Base-by-base conservation (phyloP, 1,140 invertebrate genomes). In the Phenacoccus solenopsis region DNA sequence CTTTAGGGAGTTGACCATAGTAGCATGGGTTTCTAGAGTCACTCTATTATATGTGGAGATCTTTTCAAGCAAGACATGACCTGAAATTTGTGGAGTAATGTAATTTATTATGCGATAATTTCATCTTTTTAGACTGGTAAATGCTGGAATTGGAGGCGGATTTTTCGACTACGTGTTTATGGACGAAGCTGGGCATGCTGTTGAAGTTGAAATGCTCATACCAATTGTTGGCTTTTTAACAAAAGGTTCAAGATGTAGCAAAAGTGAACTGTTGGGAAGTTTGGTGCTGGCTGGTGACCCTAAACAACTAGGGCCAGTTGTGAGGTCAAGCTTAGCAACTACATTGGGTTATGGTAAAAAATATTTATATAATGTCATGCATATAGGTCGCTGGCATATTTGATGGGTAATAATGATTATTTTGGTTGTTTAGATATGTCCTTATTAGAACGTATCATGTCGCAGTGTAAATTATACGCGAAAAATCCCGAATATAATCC, bases 131-230 rank as follows among this genome's bases (percentile, higher is more conserved):
- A 49, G 38, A 49, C 16, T 49, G 16, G 38, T 49, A 3, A 49
- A 4, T n/a, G 38, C 38, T n/a, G 38, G 38, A 9, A 49, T 49
- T 9, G 2, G 16, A 10, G 73, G 78, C 69, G 87, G 86, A 12
- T 90, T 93, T 80, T 95, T 95, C 76, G 90, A 90, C 1, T 93
- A 96, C 76, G 81, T 93, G 0, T 84, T 96, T 67, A 81, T 96
- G 61, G 94, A 98, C 78, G 94, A 98, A 82, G 90, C 91, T 64
- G 94, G 93, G 0, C 93, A 96, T 77, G 87, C 89, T 4, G 91
- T 86, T 1, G 94, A 98, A 80, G 89, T 93, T 9, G 94, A 97
- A 80, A 85, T 88, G 56, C 81, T 96, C 79, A 85, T 94, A 73
- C 86, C 92, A 0, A 64, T 64, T 24, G 25, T 64, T 27, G 59